Percentiles rank a stretch among this genome's conserved stretches.
Evolutionary conservation across 2,113 vertebrate genomes (phyloP).

Genomic region (Lampris incognitus): DNA sequence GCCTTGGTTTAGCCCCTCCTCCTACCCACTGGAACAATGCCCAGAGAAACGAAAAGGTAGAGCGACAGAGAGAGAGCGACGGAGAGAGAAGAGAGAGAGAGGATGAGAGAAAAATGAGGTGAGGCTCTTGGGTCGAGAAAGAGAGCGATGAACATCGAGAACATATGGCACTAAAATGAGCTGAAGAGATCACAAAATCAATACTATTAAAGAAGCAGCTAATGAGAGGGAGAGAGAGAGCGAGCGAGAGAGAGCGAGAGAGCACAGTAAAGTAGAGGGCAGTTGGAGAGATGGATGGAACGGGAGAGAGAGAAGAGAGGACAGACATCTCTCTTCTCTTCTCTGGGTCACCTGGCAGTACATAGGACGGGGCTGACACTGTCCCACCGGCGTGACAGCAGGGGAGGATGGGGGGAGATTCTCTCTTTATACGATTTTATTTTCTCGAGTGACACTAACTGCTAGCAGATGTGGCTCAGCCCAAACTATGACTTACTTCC

Average conservation of each 20-base stretch:
- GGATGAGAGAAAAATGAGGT: not conserved
- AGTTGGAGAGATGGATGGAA: not conserved
- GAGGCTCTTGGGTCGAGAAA: conserved; percentile 1
- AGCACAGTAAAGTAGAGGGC: conserved; percentile 2
- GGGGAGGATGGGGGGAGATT: conserved; percentile 23
- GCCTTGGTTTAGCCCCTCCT: conserved; percentile 25
- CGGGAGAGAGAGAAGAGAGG: not conserved
- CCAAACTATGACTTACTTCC: conserved; percentile 66
- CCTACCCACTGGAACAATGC: conserved; percentile 40
- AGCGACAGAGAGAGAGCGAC: conserved; percentile 11
- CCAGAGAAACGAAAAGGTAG: conserved; percentile 29
- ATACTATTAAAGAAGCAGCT: not conserved
- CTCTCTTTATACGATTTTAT: conserved; percentile 53
- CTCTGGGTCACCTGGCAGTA: conserved; percentile 34
- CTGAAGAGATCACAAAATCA: not conserved
- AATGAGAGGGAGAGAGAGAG: not conserved
- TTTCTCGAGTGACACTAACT: conserved; percentile 69
- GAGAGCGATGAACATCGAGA: not conserved
- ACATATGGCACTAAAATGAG: not conserved
- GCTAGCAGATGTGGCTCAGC: conserved; percentile 73
- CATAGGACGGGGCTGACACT: conserved; percentile 16
- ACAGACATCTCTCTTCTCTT: not conserved
- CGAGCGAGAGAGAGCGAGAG: not conserved
- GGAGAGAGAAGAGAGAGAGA: conserved; percentile 13
- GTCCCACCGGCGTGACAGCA: conserved; percentile 42